phyloP scores from a whole-genome alignment of 2,888 invertebrate species.

The Dryocosmus kuriphilus region DNA sequence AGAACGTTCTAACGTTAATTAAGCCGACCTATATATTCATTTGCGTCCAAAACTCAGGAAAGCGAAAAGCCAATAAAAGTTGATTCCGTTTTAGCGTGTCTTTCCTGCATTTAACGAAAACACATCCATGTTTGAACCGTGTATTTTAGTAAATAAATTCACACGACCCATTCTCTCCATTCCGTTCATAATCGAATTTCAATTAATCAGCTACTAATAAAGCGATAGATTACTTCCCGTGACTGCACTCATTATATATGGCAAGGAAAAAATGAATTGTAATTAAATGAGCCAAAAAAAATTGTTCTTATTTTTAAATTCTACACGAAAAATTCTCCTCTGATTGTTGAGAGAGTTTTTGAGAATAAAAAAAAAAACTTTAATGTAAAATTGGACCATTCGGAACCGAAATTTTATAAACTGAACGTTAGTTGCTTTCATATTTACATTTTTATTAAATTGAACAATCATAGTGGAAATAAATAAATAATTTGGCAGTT shows the following conservation, averaged over 20 bases:
- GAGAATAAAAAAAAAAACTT: too few species aligned
- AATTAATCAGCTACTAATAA: conserved; percentile 20
- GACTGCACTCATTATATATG: conserved; percentile 2
- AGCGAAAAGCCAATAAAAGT: not conserved
- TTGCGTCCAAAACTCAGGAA: not conserved
- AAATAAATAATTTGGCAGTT: too few species aligned
- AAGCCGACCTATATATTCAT: not conserved
- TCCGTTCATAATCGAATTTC: not conserved
- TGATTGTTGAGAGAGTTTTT: too few species aligned
- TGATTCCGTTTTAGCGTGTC: conserved; percentile 27
- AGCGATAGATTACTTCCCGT: conserved; percentile 11
- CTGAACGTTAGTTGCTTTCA: too few species aligned
- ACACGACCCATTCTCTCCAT: not conserved
- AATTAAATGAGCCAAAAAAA: too few species aligned
- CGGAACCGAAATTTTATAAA: too few species aligned
- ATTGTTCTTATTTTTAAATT: too few species aligned
- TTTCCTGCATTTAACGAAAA: not conserved
- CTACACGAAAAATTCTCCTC: too few species aligned
- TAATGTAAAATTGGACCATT: too few species aligned
- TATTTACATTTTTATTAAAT: too few species aligned
- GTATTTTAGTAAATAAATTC: conserved; percentile 26
- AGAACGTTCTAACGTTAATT: not conserved
- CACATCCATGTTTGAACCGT: not conserved
- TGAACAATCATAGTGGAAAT: too few species aligned
- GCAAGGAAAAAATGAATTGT: too few species aligned